Evolutionary conservation across 2,888 invertebrate species (phyloP).

Genomic region (Pristionchus mayeri): DNA sequence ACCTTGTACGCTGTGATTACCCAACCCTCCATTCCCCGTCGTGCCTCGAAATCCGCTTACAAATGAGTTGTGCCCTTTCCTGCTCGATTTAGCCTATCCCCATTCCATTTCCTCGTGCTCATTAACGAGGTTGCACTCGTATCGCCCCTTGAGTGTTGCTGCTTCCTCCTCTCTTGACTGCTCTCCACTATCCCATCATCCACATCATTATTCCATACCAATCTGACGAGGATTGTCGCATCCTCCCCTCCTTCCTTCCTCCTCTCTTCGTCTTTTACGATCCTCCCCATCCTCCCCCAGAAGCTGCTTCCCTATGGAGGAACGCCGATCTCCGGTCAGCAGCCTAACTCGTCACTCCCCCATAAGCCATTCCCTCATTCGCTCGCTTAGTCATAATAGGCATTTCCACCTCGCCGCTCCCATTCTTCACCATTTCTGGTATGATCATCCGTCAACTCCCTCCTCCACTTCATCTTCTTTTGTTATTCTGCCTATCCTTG

Average conservation of each 20-base stretch:
- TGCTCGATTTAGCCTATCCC: neutral
- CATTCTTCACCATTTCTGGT: slow-evolving; percentile 2
- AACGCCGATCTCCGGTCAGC: slow-evolving; percentile 4
- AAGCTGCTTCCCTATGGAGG: neutral
- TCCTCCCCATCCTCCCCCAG: neutral
- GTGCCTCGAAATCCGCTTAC: neutral
- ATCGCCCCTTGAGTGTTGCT: too few species aligned
- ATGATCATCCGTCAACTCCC: slow-evolving; percentile 43
- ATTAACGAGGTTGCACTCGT: too few species aligned
- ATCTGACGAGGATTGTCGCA: too few species aligned
- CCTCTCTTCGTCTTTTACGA: neutral
- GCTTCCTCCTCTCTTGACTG: too few species aligned
- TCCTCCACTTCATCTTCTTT: slow-evolving; percentile 37
- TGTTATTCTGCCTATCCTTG: slow-evolving; percentile 10
- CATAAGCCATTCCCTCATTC: neutral
- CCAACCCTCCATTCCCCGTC: neutral
- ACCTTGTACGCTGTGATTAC: neutral
- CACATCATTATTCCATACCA: too few species aligned
- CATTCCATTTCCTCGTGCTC: neutral
- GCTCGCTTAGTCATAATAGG: slow-evolving; percentile 23
- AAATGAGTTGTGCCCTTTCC: too few species aligned
- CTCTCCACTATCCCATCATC: too few species aligned
- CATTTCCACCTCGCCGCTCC: slow-evolving; percentile 12
- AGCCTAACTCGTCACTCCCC: neutral
- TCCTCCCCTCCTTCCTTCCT: neutral